Base-by-base conservation (phyloP, 2,888 invertebrate genomes). In the Troides helena region DNA sequence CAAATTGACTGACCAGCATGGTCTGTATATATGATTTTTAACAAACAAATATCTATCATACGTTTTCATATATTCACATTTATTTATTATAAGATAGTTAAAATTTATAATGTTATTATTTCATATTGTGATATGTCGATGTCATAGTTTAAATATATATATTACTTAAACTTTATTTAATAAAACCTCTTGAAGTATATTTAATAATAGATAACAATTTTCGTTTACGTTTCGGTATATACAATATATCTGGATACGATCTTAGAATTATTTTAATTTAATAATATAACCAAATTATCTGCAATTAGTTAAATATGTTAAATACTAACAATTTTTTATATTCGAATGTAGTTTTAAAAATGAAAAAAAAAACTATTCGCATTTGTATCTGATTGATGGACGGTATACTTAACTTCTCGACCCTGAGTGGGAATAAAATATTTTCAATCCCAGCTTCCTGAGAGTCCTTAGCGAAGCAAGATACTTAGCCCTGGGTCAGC, bases 41-140 rank as follows among this genome's bases (percentile, higher is more conserved):
- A 46, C 14, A 46, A 53, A n/a, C 2, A n/a, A n/a, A 53, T 53
- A 53, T 25, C 23, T 23, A 58, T 23, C 23, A 14, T 25, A 12
- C n/a, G n/a, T n/a, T 53, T 8, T 53, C 46, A 12, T 14, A 46
- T 46, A 46, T 53, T 53, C 53, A n/a, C 53, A 53, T 53, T 53
- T 53, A 53, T 53, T 53, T 18, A 53, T 53, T 53, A 53, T 53
- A n/a, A 53, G n/a, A n/a, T 53, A 53, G 53, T 53, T 53, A 53
- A 53, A n/a, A 53, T 53, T 18, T 18, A 53, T 53, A 8, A 53
- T 53, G 53, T 53, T 53, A 53, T 53, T 53, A 30, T n/a, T 53
- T 53, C 4, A 53, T 53, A 6, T 53, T 53, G 53, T 53, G 53
- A 53, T 53, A 53, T n/a, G 18, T n/a, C n/a, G n/a, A 46, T 14